These are phyloP conservation scores for Gadopsis bispinosus DNA, from an alignment of 2,797 vertebrate genomes.

Conservation along the genomic window DNA sequence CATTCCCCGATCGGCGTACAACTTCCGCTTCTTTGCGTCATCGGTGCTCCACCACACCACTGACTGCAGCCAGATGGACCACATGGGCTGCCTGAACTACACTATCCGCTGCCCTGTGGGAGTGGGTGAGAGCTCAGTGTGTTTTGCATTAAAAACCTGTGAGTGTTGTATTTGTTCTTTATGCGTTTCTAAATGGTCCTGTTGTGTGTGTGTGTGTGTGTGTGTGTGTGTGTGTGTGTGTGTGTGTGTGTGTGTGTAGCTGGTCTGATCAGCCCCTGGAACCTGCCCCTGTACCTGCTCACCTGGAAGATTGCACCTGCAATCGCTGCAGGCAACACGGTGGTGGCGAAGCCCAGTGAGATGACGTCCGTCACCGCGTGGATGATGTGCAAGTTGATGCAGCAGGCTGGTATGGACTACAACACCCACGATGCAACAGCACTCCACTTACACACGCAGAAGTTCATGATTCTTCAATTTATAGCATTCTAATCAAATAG, in stretches of 20 bases:
- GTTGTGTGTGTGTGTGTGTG: conserved; percentile 23
- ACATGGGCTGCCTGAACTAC: conserved; percentile 91
- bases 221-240: conserved; percentile 20
- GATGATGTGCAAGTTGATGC: conserved; percentile 96
- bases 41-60: conserved; percentile 90
- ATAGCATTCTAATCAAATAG: background rate
- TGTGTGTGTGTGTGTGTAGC: conserved; percentile 78
- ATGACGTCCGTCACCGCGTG: conserved; percentile 97
- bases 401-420: conserved; percentile 88
- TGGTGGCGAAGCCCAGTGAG: conserved; percentile 97
- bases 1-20: conserved; percentile 90
- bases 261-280: conserved; percentile 97
- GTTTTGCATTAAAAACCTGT: background rate
- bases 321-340: conserved; percentile 92
- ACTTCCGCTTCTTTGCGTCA: conserved; percentile 96
- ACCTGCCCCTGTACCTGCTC: conserved; percentile 94
- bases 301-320: conserved; percentile 99
- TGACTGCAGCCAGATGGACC: conserved; percentile 91
- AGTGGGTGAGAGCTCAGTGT: conserved; percentile 85
- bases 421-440: conserved; percentile 27
- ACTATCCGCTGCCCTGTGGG: conserved; percentile 91
- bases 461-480: background rate
- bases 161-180: background rate
- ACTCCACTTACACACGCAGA: background rate
- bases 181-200: background rate